Base-by-base conservation (phyloP, 2,888 invertebrate species). In the Euspilapteryx auroguttella region DNA sequence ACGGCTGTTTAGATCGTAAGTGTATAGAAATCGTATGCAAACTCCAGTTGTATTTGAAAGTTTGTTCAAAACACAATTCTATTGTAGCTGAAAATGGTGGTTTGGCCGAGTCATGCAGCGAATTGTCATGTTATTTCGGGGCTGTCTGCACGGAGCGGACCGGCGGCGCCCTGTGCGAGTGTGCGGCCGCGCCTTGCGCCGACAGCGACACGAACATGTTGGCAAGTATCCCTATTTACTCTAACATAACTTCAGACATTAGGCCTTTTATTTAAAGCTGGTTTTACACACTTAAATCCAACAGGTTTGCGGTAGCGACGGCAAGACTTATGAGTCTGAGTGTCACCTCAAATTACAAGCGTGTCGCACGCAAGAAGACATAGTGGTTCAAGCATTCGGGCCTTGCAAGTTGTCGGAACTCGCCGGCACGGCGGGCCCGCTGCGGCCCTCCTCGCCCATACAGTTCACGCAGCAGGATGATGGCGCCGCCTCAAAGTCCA, bases 391-490 rank as follows among this genome's bases (percentile, higher is more conserved):
- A 58, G 86, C 86, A 2, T 85, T 87, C 41, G 87, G 87, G 25
- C 82, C 85, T 33, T 88, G 87, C 59, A 82, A 83, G 73, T 78
- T 86, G 41, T 81, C 84, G 34, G 81, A 83, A 47, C 64, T 81
- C 36, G 79, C 83, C 31, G 87, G 86, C 33, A 89, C 89, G 4
- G 88, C 88, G 37, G 85, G 85, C 44, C 89, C 89, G 1, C 78
- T 83, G 7, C 78, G 86, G 37, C 83, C 86, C n/a, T 88, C 86
- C 40, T 88, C 88, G 0, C 84, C 86, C 3, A 81, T 85, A 42
- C 86, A 87, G 45, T 89, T 85, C 55, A 89, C 89, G 2, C 87
- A 89, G 52, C 86, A 88, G 29, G 88, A 87, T 36, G 87, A 88
- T 44, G 81, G 81, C 24, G 81, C 82, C 32, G 86, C 86, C 2